A percentile compares a stretch with the other conserved stretches of the same genome.
Evolutionary conservation across 2,888 invertebrate genomes (phyloP).

Genomic region (Tuta absoluta): DNA sequence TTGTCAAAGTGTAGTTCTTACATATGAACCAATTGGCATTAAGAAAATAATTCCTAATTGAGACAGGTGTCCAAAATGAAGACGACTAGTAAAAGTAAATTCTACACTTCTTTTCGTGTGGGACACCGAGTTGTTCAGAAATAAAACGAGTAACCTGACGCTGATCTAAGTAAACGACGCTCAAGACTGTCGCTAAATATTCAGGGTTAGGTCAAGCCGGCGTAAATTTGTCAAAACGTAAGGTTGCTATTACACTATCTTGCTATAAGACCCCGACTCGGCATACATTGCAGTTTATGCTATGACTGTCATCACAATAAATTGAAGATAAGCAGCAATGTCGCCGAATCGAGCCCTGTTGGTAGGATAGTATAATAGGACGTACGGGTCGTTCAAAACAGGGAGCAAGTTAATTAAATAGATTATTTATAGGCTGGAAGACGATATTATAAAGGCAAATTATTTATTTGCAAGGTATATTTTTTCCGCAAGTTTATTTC

Average conservation of each 20-base stretch:
- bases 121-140: constrained; percentile 45
- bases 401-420: constrained; percentile 24
- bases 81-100: background rate
- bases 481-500: background rate
- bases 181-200: constrained; percentile 51
- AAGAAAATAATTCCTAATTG: too few species aligned
- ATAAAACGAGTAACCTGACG: constrained; percentile 50
- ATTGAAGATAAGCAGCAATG: too few species aligned
- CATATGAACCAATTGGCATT: too few species aligned
- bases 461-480: background rate
- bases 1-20: too few species aligned
- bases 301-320: too few species aligned
- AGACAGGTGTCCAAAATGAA: background rate
- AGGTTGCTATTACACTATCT: too few species aligned
- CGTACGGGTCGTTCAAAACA: constrained; percentile 11
- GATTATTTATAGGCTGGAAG: constrained; percentile 20
- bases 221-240: constrained; percentile 28
- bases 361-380: too few species aligned
- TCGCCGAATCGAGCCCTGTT: too few species aligned
- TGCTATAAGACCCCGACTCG: too few species aligned
- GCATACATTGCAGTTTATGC: too few species aligned
- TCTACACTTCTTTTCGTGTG: too few species aligned
- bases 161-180: constrained; percentile 61
- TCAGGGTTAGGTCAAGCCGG: constrained; percentile 43
- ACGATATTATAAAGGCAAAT: constrained; percentile 7